Evolutionary conservation across 2,888 invertebrate genomes (phyloP), one percentile per base, ranked within the genome.

Genomic region (Melangyna quadrimaculata): DNA sequence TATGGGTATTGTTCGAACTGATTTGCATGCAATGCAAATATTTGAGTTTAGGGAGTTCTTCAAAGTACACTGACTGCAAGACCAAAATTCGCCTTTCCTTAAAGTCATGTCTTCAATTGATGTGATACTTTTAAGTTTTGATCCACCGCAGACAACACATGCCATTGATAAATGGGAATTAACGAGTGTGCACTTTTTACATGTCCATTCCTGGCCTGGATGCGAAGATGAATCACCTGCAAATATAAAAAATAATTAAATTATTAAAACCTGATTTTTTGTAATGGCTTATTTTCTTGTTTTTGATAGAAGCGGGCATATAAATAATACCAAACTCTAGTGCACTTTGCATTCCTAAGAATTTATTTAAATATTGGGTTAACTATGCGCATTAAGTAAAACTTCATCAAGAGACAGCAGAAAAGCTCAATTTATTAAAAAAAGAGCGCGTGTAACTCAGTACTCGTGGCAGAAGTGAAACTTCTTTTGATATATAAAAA

Each of bases 71-170:
- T 95, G 95, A 40, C 94, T 93, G 90, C 98, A 98, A 0, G 95
- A 95, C 96, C 96, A 96, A 89, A 95, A 95, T 90, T 95, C 95
- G 14, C 95, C 95, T 89, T 94, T 95, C 27, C 95, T 93, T 88
- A 96, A 91, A 0, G 96, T 96, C 92, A 94, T 94, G 88, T 95
- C 95, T 88, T 94, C 94, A 32, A 94, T 93, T 71, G 94, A 92
- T 2, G 94, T 93, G 65, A 95, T 93, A 87, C 95, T 95, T 87
- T 95, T 94, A 8, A 97, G 93, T 88, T 96, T 95, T 0, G 96
- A 96, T n/a, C 96, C 96, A 48, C 96, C 96, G 91, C 98, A 98
- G 0, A 97, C 97, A 12, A 96, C 95, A 91, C 98, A 98, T 0
- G 95, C 95, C 80, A 94, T 93, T 0, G 95, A 94, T 24, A 94